Conservation (phyloP, 2,888 invertebrate species). For the Disparrhopalites patrizii region DNA sequence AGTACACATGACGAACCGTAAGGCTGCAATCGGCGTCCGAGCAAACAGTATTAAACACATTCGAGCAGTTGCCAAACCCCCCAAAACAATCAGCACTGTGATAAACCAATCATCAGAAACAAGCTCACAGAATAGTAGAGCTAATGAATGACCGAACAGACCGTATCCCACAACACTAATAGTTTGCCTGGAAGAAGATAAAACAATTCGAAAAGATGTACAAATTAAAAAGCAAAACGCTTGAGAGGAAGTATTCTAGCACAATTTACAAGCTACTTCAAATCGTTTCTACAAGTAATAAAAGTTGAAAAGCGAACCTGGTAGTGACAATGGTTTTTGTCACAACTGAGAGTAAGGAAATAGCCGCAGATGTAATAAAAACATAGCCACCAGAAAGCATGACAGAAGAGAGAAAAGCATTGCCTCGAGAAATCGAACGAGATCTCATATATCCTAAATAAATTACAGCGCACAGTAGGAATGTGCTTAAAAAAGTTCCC, state of each 20-base stretch:
- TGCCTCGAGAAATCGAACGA: slow-evolving; percentile 14
- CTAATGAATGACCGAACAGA: slow-evolving; percentile 54
- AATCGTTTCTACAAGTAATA: no score
- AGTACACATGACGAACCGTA: slow-evolving; percentile 56
- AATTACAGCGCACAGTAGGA: slow-evolving; percentile 41
- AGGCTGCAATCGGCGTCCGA: slow-evolving; percentile 54
- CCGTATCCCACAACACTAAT: slow-evolving; percentile 55
- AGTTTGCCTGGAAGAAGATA: slow-evolving; percentile 50
- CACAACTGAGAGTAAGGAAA: slow-evolving; percentile 39
- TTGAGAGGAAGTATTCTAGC: no score
- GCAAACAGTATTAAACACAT: slow-evolving; percentile 54
- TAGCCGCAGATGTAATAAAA: slow-evolving; percentile 30
- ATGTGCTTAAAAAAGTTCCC: slow-evolving; percentile 44
- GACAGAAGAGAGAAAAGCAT: slow-evolving; percentile 32
- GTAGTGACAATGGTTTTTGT: slow-evolving; percentile 43
- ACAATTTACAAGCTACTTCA: no score
- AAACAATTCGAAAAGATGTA: no score
- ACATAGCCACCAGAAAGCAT: slow-evolving; percentile 41
- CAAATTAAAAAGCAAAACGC: no score
- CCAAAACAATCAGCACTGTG: slow-evolving; percentile 53
- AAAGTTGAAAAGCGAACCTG: slow-evolving; percentile 32
- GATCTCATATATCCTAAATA: slow-evolving; percentile 41
- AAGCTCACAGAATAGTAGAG: slow-evolving; percentile 53
- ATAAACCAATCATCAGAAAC: slow-evolving; percentile 55
- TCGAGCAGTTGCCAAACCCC: slow-evolving; percentile 55